A percentile compares a stretch with the other conserved stretches of the same genome.
Evolutionary conservation across 2,888 invertebrate species (phyloP).

Genomic region (Drosophila algonquin): DNA sequence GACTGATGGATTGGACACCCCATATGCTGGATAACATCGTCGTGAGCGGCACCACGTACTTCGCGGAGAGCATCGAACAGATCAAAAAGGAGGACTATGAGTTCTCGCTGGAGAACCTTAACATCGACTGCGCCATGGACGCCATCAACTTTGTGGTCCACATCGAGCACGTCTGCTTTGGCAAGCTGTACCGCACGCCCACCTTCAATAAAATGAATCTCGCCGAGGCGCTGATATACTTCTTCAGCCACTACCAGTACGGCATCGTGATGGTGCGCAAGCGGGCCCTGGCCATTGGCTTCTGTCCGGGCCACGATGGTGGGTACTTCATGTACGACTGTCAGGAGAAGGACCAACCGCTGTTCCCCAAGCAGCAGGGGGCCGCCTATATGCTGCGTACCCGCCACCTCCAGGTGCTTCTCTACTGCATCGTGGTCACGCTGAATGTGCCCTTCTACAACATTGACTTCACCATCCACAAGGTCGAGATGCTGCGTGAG

Average conservation of each 20-base stretch:
- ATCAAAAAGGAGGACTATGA: constrained; percentile 86
- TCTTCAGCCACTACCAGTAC: constrained; percentile 85
- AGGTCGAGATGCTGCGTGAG: constrained; percentile 74
- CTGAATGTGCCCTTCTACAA: constrained; percentile 86
- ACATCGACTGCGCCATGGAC: constrained; percentile 85
- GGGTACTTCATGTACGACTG: constrained; percentile 89
- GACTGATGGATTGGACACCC: constrained; percentile 87
- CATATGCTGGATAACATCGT: constrained; percentile 87
- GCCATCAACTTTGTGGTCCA: constrained; percentile 86
- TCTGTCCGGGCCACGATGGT: constrained; percentile 72
- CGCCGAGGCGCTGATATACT: constrained; percentile 86
- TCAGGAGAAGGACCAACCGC: constrained; percentile 86
- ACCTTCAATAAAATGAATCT: constrained; percentile 86
- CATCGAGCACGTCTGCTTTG: constrained; percentile 86
- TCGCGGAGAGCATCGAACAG: constrained; percentile 84
- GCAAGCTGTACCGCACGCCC: constrained; percentile 85
- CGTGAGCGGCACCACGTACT: constrained; percentile 86
- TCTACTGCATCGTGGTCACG: constrained; percentile 87
- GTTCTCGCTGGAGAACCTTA: constrained; percentile 86
- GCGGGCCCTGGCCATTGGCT: constrained; percentile 86
- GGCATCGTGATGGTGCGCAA: constrained; percentile 86
- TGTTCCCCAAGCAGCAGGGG: constrained; percentile 86
- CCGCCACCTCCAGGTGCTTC: constrained; percentile 86
- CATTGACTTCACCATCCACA: constrained; percentile 85
- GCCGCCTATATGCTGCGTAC: constrained; percentile 87